Conservation (phyloP, 2,888 invertebrate species). For the Zygothrica quintamaculata region DNA sequence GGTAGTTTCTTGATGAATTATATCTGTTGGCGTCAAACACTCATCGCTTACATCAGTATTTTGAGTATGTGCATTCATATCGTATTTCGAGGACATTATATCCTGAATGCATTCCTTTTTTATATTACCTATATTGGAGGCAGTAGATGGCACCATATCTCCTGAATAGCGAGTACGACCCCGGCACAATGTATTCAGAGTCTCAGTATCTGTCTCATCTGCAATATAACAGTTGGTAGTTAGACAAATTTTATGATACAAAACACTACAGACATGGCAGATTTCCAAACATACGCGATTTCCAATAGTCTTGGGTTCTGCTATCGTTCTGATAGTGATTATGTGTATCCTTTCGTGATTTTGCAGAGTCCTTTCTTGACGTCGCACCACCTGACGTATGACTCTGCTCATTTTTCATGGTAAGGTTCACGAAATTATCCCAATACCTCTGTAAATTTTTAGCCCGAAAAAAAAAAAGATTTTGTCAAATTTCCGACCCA, state of each 20-base stretch:
- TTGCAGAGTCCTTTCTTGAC: constrained; percentile 28
- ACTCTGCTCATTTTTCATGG: constrained; percentile 5
- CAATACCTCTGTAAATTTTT: constrained; percentile 17
- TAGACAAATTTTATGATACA: not conserved
- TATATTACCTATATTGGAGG: too few species aligned
- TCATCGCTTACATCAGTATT: not conserved
- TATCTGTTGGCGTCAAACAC: constrained; percentile 2
- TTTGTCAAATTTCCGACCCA: not conserved
- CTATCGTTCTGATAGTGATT: constrained; percentile 33
- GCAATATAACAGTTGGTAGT: not conserved
- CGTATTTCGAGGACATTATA: constrained; percentile 38
- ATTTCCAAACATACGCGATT: constrained; percentile 50
- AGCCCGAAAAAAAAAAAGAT: constrained; percentile 20
- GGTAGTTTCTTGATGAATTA: constrained; percentile 5
- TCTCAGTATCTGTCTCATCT: constrained; percentile 45
- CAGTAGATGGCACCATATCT: too few species aligned
- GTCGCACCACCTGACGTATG: constrained; percentile 6
- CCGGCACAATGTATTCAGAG: constrained; percentile 15
- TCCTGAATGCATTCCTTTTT: not conserved
- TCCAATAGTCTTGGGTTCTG: constrained; percentile 53
- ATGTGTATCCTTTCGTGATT: constrained; percentile 51
- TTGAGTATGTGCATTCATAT: constrained; percentile 3
- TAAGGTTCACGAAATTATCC: constrained; percentile 2
- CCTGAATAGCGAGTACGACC: too few species aligned
- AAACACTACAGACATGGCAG: constrained; percentile 47